Percentiles rank a stretch among this genome's conserved stretches.
Conservation (phyloP, 2,797 vertebrate species). For the Dicrostonyx torquatus region DNA sequence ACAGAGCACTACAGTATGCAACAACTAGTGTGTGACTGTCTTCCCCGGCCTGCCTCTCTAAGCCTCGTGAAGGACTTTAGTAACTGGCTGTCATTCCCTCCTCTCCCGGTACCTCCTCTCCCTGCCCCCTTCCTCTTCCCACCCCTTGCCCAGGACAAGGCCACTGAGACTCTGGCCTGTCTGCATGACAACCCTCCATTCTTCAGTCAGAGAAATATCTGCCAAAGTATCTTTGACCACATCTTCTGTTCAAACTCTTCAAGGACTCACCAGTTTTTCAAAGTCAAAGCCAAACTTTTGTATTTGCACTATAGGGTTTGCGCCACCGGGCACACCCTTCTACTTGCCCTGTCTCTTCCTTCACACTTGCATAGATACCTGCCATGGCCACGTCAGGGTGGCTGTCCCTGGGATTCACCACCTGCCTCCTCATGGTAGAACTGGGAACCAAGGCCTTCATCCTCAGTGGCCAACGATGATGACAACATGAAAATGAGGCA, state of each 20-base stretch:
- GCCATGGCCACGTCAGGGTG: fast-evolving
- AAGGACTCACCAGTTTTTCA: neutral
- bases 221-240: neutral
- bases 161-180: neutral
- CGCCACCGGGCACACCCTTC: fast-evolving
- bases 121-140: neutral
- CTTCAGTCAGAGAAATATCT: neutral
- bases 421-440: neutral
- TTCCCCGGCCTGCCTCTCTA: neutral
- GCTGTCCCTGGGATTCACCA: neutral
- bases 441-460: neutral
- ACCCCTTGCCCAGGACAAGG: neutral
- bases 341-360: neutral
- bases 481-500: neutral
- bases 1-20: neutral
- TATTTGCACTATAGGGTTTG: neutral
- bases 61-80: no score
- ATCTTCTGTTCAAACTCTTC: neutral
- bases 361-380: neutral
- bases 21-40: neutral
- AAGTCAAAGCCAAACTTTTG: neutral
- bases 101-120: no score
- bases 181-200: neutral
- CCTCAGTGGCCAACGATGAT: neutral
- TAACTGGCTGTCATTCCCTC: no score